These are phyloP conservation scores for Malthinus flaveolus DNA, from an alignment of 2,888 invertebrate genomes.

Conservation along the genomic window DNA sequence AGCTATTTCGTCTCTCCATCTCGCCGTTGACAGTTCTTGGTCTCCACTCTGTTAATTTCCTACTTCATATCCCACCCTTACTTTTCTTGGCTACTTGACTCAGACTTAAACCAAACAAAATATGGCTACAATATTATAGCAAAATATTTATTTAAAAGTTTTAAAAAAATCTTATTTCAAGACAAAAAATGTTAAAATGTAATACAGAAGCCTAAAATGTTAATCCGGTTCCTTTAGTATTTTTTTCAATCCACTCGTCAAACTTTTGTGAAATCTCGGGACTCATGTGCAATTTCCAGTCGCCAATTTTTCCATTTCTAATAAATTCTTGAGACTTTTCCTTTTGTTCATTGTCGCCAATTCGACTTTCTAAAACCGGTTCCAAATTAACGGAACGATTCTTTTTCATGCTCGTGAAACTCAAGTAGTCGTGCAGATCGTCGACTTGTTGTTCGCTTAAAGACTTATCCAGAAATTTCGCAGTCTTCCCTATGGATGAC, in stretches of 20 bases:
- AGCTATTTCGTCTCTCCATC: no score
- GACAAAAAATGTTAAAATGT: no score
- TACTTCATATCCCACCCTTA: no score
- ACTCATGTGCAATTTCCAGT: conserved; percentile 64
- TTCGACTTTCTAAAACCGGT: conserved; percentile 41
- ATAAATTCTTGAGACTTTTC: conserved; percentile 50
- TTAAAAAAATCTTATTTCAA: no score
- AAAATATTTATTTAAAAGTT: no score
- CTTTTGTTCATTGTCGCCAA: conserved; percentile 44
- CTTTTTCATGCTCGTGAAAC: conserved; percentile 58
- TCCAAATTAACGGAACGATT: conserved; percentile 64
- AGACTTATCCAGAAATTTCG: conserved; percentile 69
- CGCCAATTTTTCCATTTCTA: conserved; percentile 56
- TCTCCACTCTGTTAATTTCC: no score
- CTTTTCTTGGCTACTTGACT: no score
- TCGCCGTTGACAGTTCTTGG: no score
- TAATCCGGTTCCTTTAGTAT: conserved; percentile 64
- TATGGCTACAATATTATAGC: no score
- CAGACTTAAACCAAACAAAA: no score
- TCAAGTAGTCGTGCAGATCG: conserved; percentile 43
- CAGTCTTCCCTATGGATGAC: conserved; percentile 67
- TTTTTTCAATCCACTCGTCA: conserved; percentile 71
- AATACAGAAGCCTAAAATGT: neutral
- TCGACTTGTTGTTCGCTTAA: conserved; percentile 69
- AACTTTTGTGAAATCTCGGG: conserved; percentile 71